Evolutionary conservation across 2,888 invertebrate species (phyloP).

Genomic region (Erebia epiphron): DNA sequence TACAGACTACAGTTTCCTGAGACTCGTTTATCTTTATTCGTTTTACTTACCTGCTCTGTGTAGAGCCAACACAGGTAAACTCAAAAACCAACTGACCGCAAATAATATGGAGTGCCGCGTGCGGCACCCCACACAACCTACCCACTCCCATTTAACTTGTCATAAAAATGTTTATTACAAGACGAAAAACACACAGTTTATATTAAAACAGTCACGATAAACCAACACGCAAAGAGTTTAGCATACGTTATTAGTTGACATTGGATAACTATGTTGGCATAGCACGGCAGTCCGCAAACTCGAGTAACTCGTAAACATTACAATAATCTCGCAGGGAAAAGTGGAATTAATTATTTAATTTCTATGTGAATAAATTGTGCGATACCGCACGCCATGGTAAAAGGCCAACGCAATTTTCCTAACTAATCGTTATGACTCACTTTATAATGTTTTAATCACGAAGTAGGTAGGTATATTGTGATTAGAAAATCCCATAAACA

Average conservation of each 20-base stretch:
- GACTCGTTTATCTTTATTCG: too few relatives aligned
- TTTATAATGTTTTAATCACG: neutral
- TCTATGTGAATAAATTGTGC: conserved; percentile 8
- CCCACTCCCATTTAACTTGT: neutral
- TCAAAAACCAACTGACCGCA: too few relatives aligned
- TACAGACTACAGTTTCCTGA: too few relatives aligned
- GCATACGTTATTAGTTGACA: neutral
- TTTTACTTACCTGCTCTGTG: too few relatives aligned
- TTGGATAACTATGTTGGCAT: neutral
- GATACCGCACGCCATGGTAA: conserved; percentile 14
- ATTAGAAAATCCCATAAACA: too few relatives aligned
- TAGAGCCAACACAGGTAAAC: too few relatives aligned
- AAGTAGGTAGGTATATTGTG: too few relatives aligned
- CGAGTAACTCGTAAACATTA: conserved; percentile 29
- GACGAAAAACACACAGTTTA: conserved; percentile 11
- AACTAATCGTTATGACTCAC: neutral
- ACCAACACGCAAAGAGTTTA: conserved; percentile 8
- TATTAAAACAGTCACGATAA: conserved; percentile 5
- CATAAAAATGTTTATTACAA: neutral
- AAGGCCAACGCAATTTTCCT: conserved; percentile 9
- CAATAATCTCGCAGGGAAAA: conserved; percentile 22
- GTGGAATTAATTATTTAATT: conserved; percentile 13
- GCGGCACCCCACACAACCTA: too few relatives aligned
- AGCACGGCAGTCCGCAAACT: conserved; percentile 12
- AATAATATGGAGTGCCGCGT: too few relatives aligned